phyloP scores from a whole-genome alignment of 2,888 invertebrate species.

The Lampropteryx suffumata region DNA sequence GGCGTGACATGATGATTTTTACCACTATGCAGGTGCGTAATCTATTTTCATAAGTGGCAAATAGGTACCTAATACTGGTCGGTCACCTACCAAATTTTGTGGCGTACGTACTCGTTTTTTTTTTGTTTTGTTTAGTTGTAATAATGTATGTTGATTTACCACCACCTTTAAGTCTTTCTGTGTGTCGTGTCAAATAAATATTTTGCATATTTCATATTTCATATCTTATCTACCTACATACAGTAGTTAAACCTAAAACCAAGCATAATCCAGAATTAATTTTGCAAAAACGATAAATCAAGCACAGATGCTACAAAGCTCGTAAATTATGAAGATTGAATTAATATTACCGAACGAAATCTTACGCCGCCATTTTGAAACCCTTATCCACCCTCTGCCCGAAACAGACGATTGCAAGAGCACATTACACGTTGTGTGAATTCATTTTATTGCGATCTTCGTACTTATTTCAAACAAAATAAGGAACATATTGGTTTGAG shows the following conservation, averaged over 20 bases:
- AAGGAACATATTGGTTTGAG: conserved; percentile 37
- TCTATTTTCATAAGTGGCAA: too few relatives aligned
- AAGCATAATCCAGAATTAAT: conserved; percentile 53
- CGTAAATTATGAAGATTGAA: conserved; percentile 82
- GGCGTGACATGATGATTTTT: too few relatives aligned
- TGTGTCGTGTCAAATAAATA: too few relatives aligned
- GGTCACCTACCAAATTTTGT: too few relatives aligned
- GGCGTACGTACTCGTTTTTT: too few relatives aligned
- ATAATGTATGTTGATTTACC: too few relatives aligned
- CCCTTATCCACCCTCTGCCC: conserved; percentile 71
- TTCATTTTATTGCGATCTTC: conserved; percentile 21
- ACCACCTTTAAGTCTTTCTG: too few relatives aligned
- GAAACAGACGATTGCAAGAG: conserved; percentile 76
- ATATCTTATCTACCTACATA: neutral
- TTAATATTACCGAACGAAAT: conserved; percentile 80
- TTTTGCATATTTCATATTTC: too few relatives aligned
- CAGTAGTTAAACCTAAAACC: conserved; percentile 18
- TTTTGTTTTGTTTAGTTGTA: too few relatives aligned
- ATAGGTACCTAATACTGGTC: too few relatives aligned
- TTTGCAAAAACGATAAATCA: conserved; percentile 73
- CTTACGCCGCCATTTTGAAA: conserved; percentile 79
- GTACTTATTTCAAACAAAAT: conserved; percentile 29
- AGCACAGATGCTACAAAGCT: conserved; percentile 64
- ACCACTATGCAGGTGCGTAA: too few relatives aligned
- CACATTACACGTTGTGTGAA: conserved; percentile 45